A percentile compares a stretch with the other conserved stretches of the same genome.
phyloP scores from a whole-genome alignment of 2,888 invertebrate species.

The Lasiommata megera region DNA sequence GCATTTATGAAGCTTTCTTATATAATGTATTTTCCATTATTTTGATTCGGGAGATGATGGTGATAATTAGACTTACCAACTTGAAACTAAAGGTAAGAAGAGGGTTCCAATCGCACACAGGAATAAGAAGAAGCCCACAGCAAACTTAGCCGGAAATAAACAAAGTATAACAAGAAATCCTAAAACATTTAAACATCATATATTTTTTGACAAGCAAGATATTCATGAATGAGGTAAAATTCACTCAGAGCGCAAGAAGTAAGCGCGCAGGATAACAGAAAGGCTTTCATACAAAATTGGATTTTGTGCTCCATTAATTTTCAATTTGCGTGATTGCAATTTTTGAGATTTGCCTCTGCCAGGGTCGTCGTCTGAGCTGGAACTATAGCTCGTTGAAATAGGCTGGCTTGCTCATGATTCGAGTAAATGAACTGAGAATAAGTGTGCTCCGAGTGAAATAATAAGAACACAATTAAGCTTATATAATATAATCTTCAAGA shows the following conservation, averaged over 20 bases:
- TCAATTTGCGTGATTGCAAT: slow-evolving; percentile 80
- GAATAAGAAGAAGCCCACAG: too few relatives aligned
- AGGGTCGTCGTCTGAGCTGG: slow-evolving; percentile 65
- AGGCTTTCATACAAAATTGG: slow-evolving; percentile 78
- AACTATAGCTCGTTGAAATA: slow-evolving; percentile 60
- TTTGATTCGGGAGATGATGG: too few relatives aligned
- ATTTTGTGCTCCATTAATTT: slow-evolving; percentile 79
- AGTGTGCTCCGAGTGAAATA: slow-evolving; percentile 31
- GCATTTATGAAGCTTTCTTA: too few relatives aligned
- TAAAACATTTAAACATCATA: neutral
- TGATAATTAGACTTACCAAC: too few relatives aligned
- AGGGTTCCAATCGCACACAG: too few relatives aligned
- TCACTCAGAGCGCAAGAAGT: slow-evolving; percentile 26
- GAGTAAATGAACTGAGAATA: slow-evolving; percentile 61
- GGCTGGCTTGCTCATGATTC: slow-evolving; percentile 65
- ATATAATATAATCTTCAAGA: too few relatives aligned
- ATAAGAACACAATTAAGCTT: too few relatives aligned
- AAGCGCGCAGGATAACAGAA: slow-evolving; percentile 49
- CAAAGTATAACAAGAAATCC: neutral
- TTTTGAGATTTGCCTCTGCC: slow-evolving; percentile 75
- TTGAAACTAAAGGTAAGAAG: too few relatives aligned
- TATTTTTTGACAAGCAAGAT: neutral
- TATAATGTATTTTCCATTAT: too few relatives aligned
- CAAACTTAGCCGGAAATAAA: too few relatives aligned
- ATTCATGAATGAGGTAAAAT: slow-evolving; percentile 20